Evolutionary conservation across 2,113 vertebrate species (phyloP).

Genomic region (Muscicapa adusta): DNA sequence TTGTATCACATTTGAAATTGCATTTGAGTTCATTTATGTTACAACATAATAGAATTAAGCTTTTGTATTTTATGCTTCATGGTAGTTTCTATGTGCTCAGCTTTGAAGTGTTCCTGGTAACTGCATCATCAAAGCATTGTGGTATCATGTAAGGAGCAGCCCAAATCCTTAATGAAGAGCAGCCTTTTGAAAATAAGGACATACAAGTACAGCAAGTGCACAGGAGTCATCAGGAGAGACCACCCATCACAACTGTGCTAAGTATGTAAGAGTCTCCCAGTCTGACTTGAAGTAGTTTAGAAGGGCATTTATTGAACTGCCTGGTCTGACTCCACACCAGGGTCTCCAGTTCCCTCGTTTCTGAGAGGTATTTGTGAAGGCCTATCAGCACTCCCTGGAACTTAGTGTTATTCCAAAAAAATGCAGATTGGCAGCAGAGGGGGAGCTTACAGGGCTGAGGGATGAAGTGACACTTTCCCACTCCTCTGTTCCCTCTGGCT

Average conservation of each 20-base stretch:
- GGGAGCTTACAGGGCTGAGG: background rate
- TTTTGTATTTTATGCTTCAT: background rate
- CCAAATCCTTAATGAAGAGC: background rate
- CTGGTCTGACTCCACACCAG: background rate
- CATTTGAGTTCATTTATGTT: background rate
- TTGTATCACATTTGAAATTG: background rate
- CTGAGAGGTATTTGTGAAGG: background rate
- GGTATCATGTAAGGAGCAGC: background rate
- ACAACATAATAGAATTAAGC: background rate
- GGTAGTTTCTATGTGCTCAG: background rate
- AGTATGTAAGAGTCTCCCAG: background rate
- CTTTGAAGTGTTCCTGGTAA: background rate
- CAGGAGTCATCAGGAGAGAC: background rate
- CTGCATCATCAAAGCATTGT: background rate
- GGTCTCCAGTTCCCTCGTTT: background rate
- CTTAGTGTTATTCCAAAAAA: background rate
- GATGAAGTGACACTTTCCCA: background rate
- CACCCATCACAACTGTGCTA: background rate
- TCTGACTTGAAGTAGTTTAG: background rate
- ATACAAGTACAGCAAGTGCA: background rate
- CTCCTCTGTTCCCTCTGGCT: background rate
- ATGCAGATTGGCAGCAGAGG: background rate
- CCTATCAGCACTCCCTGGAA: background rate
- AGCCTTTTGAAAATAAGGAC: background rate
- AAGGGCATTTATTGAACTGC: background rate